Evolutionary conservation across 2,113 vertebrate species (phyloP).

Genomic region (Ammodytes marinus): DNA sequence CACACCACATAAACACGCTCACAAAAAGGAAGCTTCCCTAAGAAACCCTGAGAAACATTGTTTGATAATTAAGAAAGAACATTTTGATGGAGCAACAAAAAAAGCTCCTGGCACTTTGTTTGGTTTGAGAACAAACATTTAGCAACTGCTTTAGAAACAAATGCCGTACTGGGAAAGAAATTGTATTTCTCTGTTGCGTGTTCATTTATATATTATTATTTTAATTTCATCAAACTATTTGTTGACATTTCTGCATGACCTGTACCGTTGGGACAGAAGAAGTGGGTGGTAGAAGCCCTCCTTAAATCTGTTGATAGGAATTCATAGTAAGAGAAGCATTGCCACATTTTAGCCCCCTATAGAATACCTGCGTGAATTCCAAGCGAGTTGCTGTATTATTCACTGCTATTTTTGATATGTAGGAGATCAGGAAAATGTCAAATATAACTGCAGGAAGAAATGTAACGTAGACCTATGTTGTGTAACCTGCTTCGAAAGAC

Average conservation of each 20-base stretch:
- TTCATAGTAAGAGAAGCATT: neutral
- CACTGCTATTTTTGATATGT: neutral
- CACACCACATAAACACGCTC: neutral
- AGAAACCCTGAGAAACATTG: conserved; percentile 53
- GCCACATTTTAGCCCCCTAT: neutral
- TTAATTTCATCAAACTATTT: neutral
- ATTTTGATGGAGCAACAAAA: conserved; percentile 43
- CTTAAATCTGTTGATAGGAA: neutral
- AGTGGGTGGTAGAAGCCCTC: neutral
- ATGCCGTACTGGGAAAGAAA: neutral
- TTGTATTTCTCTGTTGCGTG: neutral
- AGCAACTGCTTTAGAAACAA: conserved; percentile 1
- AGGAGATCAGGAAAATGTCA: neutral
- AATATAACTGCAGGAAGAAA: neutral
- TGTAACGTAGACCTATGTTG: neutral
- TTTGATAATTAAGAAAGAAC: conserved; percentile 46
- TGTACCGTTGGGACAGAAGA: neutral
- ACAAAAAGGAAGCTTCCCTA: conserved; percentile 59
- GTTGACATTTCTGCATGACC: neutral
- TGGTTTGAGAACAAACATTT: conserved; percentile 15
- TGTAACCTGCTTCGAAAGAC: neutral
- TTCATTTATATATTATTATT: neutral
- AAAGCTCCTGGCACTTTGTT: conserved; percentile 22
- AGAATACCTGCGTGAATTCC: neutral
- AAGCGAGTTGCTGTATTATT: neutral